These are phyloP conservation scores for Nibea coibor DNA, from an alignment of 2,113 vertebrate genomes.

Conservation along the genomic window DNA sequence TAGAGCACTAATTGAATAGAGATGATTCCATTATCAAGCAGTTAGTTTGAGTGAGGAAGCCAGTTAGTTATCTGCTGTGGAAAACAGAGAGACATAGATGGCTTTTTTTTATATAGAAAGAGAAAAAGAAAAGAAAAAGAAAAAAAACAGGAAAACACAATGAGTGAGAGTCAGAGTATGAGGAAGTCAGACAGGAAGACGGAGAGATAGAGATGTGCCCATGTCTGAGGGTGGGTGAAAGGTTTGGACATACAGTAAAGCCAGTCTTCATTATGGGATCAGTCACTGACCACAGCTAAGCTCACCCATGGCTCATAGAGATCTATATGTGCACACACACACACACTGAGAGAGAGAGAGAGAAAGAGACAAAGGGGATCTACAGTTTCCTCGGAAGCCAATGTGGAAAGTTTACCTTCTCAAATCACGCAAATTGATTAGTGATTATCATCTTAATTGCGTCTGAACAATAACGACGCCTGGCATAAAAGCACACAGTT, in stretches of 20 bases:
- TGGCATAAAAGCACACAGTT: constrained; percentile 36
- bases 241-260: constrained; percentile 46
- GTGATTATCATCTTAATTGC: constrained; percentile 67
- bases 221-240: constrained; percentile 39
- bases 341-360: not conserved
- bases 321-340: constrained; percentile 26
- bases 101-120: not conserved
- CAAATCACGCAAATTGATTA: constrained; percentile 52
- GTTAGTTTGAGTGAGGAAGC: constrained; percentile 74
- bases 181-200: not conserved
- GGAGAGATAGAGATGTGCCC: not conserved
- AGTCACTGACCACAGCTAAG: constrained; percentile 64
- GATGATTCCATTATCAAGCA: constrained; percentile 80
- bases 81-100: constrained; percentile 25
- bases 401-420: constrained; percentile 19
- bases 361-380: not conserved
- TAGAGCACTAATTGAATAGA: constrained; percentile 78
- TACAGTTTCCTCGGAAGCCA: not conserved
- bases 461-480: constrained; percentile 59
- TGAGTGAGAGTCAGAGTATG: not conserved
- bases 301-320: constrained; percentile 37
- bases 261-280: constrained; percentile 64
- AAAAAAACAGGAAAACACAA: not conserved
- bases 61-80: constrained; percentile 70
- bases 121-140: not conserved